Conservation (phyloP, 2,888 invertebrate genomes). For the Hypolimnas misippus region DNA sequence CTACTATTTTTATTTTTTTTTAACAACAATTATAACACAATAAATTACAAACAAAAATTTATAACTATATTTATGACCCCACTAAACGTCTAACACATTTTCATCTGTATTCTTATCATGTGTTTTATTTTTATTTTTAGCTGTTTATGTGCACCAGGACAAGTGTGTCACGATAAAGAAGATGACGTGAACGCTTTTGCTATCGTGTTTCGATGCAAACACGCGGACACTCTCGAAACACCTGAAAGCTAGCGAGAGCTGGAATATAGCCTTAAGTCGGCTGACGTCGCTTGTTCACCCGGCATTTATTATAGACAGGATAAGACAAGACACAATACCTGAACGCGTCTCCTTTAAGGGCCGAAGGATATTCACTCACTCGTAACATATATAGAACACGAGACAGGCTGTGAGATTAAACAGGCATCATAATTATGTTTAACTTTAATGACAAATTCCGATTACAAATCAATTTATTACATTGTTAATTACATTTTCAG, state of each 20-base stretch:
- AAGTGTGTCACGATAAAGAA: slow-evolving; percentile 45
- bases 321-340: not conserved
- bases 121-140: slow-evolving; percentile 46
- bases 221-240: slow-evolving; percentile 19
- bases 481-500: not conserved
- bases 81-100: no score
- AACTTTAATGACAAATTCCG: not conserved
- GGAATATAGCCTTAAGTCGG: not conserved
- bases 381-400: not conserved
- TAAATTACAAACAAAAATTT: no score
- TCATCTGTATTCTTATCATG: not conserved
- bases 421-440: no score
- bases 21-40: no score
- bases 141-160: slow-evolving; percentile 51
- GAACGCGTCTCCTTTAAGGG: not conserved
- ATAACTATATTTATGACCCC: no score
- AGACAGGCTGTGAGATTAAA: no score
- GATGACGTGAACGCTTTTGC: slow-evolving; percentile 44
- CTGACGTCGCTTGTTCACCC: slow-evolving; percentile 25
- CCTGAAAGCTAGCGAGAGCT: slow-evolving; percentile 45
- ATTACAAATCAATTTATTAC: not conserved
- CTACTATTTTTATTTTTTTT: no score
- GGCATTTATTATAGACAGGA: slow-evolving; percentile 10
- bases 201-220: slow-evolving; percentile 51
- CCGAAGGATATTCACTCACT: not conserved